phyloP scores from a whole-genome alignment of 2,797 vertebrate genomes.

The Meda fulgida region DNA sequence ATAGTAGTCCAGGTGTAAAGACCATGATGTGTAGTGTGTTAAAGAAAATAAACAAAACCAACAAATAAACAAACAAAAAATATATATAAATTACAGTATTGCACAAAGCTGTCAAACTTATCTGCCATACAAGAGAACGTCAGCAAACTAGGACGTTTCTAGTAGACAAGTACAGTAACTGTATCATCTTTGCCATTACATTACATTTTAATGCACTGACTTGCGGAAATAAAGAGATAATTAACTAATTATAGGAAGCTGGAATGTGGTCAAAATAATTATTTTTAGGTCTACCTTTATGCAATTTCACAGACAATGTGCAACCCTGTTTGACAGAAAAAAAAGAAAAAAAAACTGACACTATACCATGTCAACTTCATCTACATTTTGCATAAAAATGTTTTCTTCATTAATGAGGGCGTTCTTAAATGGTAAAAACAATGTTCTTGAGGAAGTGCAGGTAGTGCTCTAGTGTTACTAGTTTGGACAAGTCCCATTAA shows the following conservation, averaged over 20 bases:
- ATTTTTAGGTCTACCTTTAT: constrained; percentile 52
- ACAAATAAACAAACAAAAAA: constrained; percentile 29
- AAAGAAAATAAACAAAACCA: constrained; percentile 32
- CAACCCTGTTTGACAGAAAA: constrained; percentile 43
- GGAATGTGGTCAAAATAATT: constrained; percentile 69
- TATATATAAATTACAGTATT: constrained; percentile 56
- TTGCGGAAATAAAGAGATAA: constrained; percentile 20
- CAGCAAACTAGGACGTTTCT: constrained; percentile 12
- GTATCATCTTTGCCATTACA: constrained; percentile 5
- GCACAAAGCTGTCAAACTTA: constrained; percentile 55
- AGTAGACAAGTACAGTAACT: background rate
- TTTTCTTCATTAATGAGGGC: constrained; percentile 3
- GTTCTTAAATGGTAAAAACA: background rate
- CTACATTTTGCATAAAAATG: background rate
- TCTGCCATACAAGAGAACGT: constrained; percentile 29
- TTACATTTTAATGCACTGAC: constrained; percentile 10
- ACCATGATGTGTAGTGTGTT: constrained; percentile 57
- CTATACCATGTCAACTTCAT: background rate
- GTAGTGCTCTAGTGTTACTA: constrained; percentile 19
- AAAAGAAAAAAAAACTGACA: background rate
- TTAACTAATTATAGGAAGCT: constrained; percentile 13
- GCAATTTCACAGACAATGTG: constrained; percentile 47
- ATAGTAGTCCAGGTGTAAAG: constrained; percentile 30
- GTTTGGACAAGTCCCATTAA: constrained; percentile 1
- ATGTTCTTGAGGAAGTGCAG: constrained; percentile 19